Evolutionary conservation across 1,140 invertebrate species (phyloP), one percentile per base, ranked within the genome.

Genomic region (Drosophila ogumai): DNA sequence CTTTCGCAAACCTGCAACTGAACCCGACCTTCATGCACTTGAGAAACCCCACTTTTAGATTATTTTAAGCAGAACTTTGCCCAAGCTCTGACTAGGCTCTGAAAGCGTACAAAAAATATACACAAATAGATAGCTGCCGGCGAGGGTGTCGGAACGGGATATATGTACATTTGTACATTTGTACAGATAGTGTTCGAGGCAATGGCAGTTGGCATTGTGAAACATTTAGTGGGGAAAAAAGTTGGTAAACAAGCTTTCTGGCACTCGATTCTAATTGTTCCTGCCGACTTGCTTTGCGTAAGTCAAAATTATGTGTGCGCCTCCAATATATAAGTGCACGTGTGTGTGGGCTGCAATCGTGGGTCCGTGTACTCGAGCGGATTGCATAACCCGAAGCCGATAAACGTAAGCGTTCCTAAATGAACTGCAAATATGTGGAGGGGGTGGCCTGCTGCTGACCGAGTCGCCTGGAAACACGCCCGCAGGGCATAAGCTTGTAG

Each of bases 361-460:
- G n/a, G 22, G 1, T 22, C 10, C 13, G 28, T 54, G 40, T 57
- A 28, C 38, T 28, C 40, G 17, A 52, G 22, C 57, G 28, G 60
- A 87, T 86, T 88, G 80, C 80, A 81, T 88, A 88, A 90, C 63
- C 41, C 40, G 54, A 15, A 34, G 54, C 77, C 87, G 85, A 88
- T 88, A 88, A 88, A 84, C 44, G 68, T 49, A 88, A 88, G 80
- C 44, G 68, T 49, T 81, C 47, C 77, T 66, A 67, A 84, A 77
- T 60, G 73, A 84, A 87, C 57, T 65, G 63, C 69, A 86, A 82
- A 78, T 86, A 85, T 74, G 52, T 72, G 19, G 31, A 15, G 57
- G 34, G 17, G 57, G 36, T 28, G 43, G 58, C 43, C 44, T 31
- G 36, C 10, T 10, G 22, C 6, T n/a, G 19, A 19, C 10, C 13